Base-by-base conservation (phyloP, 2,888 invertebrate genomes). In the Holacanthella duospinosa region DNA sequence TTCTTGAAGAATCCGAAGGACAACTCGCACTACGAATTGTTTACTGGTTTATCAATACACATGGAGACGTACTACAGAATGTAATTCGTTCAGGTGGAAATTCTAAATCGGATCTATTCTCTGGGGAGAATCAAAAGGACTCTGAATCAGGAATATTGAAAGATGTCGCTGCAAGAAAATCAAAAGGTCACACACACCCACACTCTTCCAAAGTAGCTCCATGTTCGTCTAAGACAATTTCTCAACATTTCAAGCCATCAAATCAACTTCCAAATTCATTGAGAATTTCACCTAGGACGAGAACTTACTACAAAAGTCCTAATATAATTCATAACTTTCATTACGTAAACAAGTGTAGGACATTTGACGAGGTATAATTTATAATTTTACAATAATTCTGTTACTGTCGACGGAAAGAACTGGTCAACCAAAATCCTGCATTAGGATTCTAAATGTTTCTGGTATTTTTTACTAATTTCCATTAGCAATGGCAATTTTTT, bases 321-420 rank as follows among this genome's bases (percentile, higher is more conserved):
- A 70, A 68, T 55, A 43, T 66, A 27, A 66, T 69, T 63, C 73
- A 73, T 60, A 71, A 70, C 27, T 73, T 73, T 59, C 73, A 71
- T 60, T 73, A 61, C 60, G 70, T 71, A 12, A 73, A 71, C 56
- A 67, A 66, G 53, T 67, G 71, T 57, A 62, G 73, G 36, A 68
- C 70, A 3, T 73, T 71, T 64, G 70, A 73, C 62, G 73, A 73
- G 70, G 73, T 73, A 44, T 57, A 28, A 48, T 48, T 55, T 55
- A 6, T 19, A 26, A 29, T 28, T 6, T 29, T 25, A 53, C 6
- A 53, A 6, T 24, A 25, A n/a, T n/a, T n/a, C n/a, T n/a, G n/a
- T n/a, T n/a, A n/a, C n/a, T n/a, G n/a, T n/a, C n/a, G n/a, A n/a
- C n/a, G n/a, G n/a, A n/a, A n/a, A n/a, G n/a, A n/a, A n/a, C n/a